Conservation (phyloP, 2,113 vertebrate species). For the Oreochromis spilurus region DNA sequence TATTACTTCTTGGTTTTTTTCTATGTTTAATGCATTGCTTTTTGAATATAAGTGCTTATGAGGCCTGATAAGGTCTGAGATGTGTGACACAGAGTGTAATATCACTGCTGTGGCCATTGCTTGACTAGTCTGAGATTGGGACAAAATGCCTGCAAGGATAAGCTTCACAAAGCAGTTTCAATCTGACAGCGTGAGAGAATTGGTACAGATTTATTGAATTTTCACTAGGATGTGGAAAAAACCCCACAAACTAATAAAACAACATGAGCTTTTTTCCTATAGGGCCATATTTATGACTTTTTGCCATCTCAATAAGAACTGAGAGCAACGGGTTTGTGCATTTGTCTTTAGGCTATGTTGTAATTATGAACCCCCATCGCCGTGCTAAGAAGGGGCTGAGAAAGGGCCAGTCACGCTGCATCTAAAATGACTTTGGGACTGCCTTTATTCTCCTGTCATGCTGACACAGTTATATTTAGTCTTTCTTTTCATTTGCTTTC, state of each 20-base stretch:
- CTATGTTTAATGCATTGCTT: conserved; percentile 67
- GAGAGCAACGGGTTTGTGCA: conserved; percentile 22
- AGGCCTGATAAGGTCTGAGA: conserved; percentile 37
- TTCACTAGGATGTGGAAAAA: conserved; percentile 44
- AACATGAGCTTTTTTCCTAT: conserved; percentile 56
- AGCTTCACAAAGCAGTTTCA: conserved; percentile 23
- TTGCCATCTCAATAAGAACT: conserved; percentile 43
- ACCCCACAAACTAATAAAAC: conserved; percentile 49
- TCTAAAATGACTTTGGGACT: conserved; percentile 47
- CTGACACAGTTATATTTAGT: conserved; percentile 50
- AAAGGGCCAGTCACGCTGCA: conserved; percentile 13
- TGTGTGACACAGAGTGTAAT: conserved; percentile 54
- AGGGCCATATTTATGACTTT: conserved; percentile 59
- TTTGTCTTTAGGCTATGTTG: conserved; percentile 53
- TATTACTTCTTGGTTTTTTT: conserved; percentile 50
- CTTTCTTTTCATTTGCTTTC: conserved; percentile 24
- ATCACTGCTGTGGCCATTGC: conserved; percentile 32
- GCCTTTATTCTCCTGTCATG: conserved; percentile 50
- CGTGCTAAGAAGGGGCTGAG: conserved; percentile 18
- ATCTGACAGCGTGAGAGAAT: conserved; percentile 36
- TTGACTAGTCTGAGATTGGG: conserved; percentile 36
- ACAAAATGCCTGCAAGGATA: conserved; percentile 60
- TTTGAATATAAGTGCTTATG: conserved; percentile 60
- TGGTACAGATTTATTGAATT: conserved; percentile 67
- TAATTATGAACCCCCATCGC: conserved; percentile 42